Conservation (phyloP, 2,888 invertebrate genomes). For the Biston betularia region DNA sequence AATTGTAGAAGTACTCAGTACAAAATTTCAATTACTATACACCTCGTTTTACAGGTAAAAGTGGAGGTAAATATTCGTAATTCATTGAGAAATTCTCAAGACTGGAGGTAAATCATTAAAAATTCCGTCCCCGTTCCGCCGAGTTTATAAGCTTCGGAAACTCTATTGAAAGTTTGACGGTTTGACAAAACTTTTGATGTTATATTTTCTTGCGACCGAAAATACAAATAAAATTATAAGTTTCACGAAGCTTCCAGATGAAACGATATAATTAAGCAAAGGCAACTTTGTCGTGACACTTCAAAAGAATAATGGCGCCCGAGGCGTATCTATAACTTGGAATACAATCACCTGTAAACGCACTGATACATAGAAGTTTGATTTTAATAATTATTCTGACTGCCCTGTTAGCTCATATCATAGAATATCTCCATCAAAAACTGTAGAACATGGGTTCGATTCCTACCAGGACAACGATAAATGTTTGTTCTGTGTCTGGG, state of each 20-base stretch:
- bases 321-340: not conserved
- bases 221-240: constrained; percentile 45
- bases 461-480: too few relatives aligned
- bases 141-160: constrained; percentile 55
- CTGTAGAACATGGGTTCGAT: too few relatives aligned
- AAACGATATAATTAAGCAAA: constrained; percentile 38
- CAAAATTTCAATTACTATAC: not conserved
- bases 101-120: constrained; percentile 58
- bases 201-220: constrained; percentile 52
- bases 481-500: too few relatives aligned
- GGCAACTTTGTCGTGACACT: constrained; percentile 11
- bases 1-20: not conserved
- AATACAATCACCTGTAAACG: constrained; percentile 2
- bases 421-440: too few relatives aligned
- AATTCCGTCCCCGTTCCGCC: constrained; percentile 56
- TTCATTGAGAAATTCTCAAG: constrained; percentile 52
- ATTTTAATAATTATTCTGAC: not conserved
- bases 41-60: not conserved
- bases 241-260: constrained; percentile 33
- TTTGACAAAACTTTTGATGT: constrained; percentile 53
- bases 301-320: constrained; percentile 13
- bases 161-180: constrained; percentile 57
- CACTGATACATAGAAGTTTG: not conserved
- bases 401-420: too few relatives aligned
- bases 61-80: constrained; percentile 46